phyloP scores from a whole-genome alignment of 1,140 invertebrate species.

The Pissodes strobi region DNA sequence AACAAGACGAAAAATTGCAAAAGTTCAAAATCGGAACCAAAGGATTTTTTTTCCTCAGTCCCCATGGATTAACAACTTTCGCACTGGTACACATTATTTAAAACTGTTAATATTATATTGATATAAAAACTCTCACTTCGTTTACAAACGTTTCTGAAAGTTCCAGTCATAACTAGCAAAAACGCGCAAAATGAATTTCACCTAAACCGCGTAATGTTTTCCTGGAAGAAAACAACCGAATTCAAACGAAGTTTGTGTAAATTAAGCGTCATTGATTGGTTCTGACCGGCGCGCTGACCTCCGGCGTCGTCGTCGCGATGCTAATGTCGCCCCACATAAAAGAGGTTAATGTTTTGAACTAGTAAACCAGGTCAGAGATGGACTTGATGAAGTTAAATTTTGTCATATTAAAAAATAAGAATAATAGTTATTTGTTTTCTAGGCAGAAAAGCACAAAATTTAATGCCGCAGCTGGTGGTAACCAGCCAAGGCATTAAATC shows the following conservation, averaged over 20 bases:
- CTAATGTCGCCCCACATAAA: constrained; percentile 17
- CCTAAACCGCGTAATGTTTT: constrained; percentile 9
- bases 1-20: constrained; percentile 17
- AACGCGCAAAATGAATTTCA: not conserved
- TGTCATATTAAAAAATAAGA: too few species aligned
- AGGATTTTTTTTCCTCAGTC: constrained; percentile 29
- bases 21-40: constrained; percentile 10
- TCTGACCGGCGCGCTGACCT: constrained; percentile 47
- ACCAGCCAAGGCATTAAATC: too few species aligned
- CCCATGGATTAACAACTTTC: constrained; percentile 37
- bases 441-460: too few species aligned
- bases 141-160: not conserved
- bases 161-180: not conserved
- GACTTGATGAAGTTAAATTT: constrained; percentile 14
- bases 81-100: constrained; percentile 25
- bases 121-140: too few species aligned
- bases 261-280: constrained; percentile 45
- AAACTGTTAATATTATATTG: too few species aligned
- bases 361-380: constrained; percentile 10
- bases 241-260: constrained; percentile 35
- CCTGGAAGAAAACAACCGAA: constrained; percentile 21
- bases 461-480: too few species aligned
- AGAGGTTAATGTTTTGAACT: not conserved
- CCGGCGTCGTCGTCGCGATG: constrained; percentile 21
- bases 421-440: too few species aligned